Base-by-base conservation (phyloP, 2,797 vertebrate species). In the Oreochromis grahami region DNA sequence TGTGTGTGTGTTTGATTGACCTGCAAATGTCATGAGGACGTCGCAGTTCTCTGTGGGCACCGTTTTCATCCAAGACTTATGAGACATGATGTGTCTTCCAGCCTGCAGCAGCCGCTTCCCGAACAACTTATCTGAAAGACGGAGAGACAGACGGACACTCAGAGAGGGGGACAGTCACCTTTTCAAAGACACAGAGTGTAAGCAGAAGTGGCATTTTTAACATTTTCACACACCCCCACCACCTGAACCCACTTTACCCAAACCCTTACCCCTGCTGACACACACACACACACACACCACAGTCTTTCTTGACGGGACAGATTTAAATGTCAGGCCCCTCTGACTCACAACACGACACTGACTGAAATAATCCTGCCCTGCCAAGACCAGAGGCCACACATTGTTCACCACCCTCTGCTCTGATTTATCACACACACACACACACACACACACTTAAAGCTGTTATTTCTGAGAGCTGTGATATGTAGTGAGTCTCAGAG, bases 31-130 rank as follows among this genome's bases (percentile, higher is more conserved):
- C 98, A 99, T 98, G 86, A 99, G 97, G 85, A 99, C 97, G 3
- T 99, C 98, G 86, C 98, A 99, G 96, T 99, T 98, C 95, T 99
- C 98, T 0, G 98, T 99, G 93, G 98, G 98, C 93, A 99, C 98
- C 0, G 98, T 98, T 93, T 98, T 99, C 98, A 99, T 99, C 98
- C 98, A 99, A 29, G 98, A 98, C 92, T 99, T 99, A 95, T 98
- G 98, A 92, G 98, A 99, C 97, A 99, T 98, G 96, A 99, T 97
- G 97, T 99, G 98, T 85, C 98, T 97, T 65, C 98, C 98, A 1
- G 98, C 98, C 93, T 99, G 98, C 84, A 99, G 96, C 88, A 99
- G 97, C 77, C 97, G 95, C 96, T 98, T 99, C 86, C 98, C 98
- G 21, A 99, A 99, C 80, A 99, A 96, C 93, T 99, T 99, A 94